A percentile compares a stretch with the other conserved stretches of the same genome.
phyloP scores from a whole-genome alignment of 2,113 vertebrate genomes.

The Atlantisia rogersi region DNA sequence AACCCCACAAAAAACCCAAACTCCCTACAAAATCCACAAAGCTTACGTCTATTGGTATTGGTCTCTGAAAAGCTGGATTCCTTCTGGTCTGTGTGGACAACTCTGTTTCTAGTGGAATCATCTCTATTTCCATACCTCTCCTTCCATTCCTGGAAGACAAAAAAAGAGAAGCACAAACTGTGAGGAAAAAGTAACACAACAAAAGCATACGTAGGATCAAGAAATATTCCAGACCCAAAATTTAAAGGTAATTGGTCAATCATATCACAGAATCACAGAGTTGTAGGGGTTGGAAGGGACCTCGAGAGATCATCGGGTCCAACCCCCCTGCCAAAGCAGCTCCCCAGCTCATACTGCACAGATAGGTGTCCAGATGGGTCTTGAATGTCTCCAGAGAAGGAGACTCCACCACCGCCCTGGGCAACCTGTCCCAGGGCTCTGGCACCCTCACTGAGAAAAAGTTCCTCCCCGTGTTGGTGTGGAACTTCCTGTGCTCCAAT shows the following conservation, averaged over 20 bases:
- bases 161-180: neutral
- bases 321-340: no score
- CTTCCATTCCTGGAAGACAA: conserved; percentile 83
- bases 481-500: no score
- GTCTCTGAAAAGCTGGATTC: conserved; percentile 84
- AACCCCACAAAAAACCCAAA: neutral
- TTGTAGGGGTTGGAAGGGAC: no score
- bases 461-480: no score
- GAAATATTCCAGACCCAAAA: neutral
- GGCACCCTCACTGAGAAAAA: no score
- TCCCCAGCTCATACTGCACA: no score
- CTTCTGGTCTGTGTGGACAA: conserved; percentile 81
- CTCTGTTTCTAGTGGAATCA: conserved; percentile 79
- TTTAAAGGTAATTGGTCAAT: neutral
- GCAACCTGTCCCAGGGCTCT: no score
- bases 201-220: neutral
- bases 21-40: neutral
- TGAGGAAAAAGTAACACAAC: neutral
- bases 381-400: no score
- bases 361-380: no score
- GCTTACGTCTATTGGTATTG: conserved; percentile 76
- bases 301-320: no score
- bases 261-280: neutral
- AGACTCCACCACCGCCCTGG: no score
- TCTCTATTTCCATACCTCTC: conserved; percentile 91